Evolutionary conservation across 1,140 invertebrate species (phyloP), one percentile per base, ranked within the genome.

Genomic region (Drosophila repleta): DNA sequence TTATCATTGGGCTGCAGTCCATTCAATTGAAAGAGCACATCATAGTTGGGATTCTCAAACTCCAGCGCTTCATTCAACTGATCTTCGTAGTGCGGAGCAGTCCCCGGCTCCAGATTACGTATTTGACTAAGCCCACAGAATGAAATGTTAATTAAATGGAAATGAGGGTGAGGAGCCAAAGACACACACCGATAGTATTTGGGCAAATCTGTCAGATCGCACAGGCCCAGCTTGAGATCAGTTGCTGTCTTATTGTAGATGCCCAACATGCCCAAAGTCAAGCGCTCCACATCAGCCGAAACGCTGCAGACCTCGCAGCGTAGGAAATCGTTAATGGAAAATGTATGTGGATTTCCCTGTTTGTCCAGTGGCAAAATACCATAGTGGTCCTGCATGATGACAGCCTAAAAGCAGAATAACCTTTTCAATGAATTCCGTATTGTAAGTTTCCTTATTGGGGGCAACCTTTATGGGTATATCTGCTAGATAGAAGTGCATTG

Each of bases 41-140:
- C 95, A 82, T 97, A 95, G 93, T 96, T 97, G 39, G 96, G 96
- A 93, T 98, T 98, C 93, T 96, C 96, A 94, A 97, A 98, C 77
- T 96, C 96, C 79, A 96, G 93, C 85, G 96, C 96, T 92, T 95
- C 96, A 92, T 96, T 94, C 90, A 98, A 94, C 83, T 97, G 94
- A 76, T 95, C 95, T 93, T 97, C 96, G 94, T 96, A 98, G 35
- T 78, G 76, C 6, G 52, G 11, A 0, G 20, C 10, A 15, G 45
- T 52, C 0, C 69, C 49, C 15, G 76, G 77, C 2, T 84, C 81
- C 0, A 18, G 6, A 18, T 74, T 76, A 21, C 81, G 74, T 2
- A 87, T 74, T 62, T 67, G 45, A 17, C 81, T 45, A 58, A 24
- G 26, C 0, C 4, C 21, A 7, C 7, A 15, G n/a, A 15, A 43